phyloP scores from a whole-genome alignment of 2,113 vertebrate genomes.

The Tachuris rubrigastra region DNA sequence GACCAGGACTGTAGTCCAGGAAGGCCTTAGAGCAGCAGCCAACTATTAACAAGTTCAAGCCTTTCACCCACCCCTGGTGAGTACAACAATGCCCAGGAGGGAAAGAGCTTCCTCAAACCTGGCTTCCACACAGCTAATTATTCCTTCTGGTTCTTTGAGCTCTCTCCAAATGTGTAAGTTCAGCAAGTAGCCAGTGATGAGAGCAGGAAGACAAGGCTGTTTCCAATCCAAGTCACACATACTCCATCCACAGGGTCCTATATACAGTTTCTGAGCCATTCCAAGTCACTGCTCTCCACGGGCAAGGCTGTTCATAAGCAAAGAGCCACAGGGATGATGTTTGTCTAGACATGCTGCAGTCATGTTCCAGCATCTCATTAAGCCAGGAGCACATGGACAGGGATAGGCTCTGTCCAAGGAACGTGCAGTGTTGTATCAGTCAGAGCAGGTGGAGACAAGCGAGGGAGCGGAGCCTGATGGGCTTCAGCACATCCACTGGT shows the following conservation, averaged over 20 bases:
- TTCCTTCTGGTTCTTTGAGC: not conserved
- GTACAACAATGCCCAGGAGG: conserved; percentile 40
- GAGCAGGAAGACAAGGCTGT: not conserved
- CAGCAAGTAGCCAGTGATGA: not conserved
- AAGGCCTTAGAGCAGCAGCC: conserved; percentile 20
- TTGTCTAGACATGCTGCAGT: not conserved
- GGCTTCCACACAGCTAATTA: not conserved
- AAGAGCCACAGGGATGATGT: not conserved
- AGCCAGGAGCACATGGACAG: not conserved
- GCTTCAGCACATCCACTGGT: not conserved
- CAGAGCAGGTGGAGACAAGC: conserved; percentile 17
- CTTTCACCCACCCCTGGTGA: not conserved
- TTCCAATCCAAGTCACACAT: not conserved
- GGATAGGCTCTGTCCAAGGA: not conserved
- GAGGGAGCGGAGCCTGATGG: not conserved
- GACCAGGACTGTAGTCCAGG: not conserved
- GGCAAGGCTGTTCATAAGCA: not conserved
- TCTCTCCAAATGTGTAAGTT: not conserved
- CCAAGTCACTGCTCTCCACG: not conserved
- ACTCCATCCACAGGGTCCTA: not conserved
- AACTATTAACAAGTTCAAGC: conserved; percentile 13
- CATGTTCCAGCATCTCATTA: not conserved
- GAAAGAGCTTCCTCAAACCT: conserved; percentile 4
- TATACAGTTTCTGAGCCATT: not conserved
- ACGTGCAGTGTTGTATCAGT: not conserved